Evolutionary conservation across 2,797 vertebrate genomes (phyloP).

Genomic region (Crenuchus spilurus): DNA sequence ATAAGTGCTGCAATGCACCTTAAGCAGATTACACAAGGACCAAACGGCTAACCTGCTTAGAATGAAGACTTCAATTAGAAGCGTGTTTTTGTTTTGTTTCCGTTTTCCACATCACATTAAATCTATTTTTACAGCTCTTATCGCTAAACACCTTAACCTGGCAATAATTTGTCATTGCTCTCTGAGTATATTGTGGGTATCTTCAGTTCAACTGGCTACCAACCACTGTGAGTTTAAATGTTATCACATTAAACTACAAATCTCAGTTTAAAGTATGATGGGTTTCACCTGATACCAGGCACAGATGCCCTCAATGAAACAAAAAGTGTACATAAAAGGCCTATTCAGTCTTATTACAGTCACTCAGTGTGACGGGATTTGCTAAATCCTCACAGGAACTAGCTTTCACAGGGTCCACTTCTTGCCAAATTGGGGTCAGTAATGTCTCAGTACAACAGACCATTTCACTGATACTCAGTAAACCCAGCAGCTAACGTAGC

Average conservation of each 20-base stretch:
- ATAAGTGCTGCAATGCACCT: constrained; percentile 46
- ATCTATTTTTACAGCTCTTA: background rate
- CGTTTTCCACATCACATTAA: background rate
- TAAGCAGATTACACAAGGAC: constrained; percentile 76
- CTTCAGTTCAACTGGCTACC: too few relatives aligned
- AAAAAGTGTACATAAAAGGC: constrained; percentile 21
- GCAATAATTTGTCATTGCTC: too few relatives aligned
- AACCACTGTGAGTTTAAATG: too few relatives aligned
- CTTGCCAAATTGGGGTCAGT: constrained; percentile 19
- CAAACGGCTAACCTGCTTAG: constrained; percentile 71
- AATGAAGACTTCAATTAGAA: constrained; percentile 32
- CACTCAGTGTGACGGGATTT: constrained; percentile 21
- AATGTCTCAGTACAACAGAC: background rate
- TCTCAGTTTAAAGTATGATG: background rate
- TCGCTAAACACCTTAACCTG: background rate
- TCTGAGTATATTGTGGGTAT: too few relatives aligned
- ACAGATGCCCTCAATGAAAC: background rate
- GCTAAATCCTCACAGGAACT: constrained; percentile 28
- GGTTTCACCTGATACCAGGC: background rate
- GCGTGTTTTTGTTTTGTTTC: constrained; percentile 62
- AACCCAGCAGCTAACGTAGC: background rate
- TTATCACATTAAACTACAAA: background rate
- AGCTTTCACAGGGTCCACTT: constrained; percentile 22
- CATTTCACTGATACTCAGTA: constrained; percentile 1
- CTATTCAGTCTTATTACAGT: constrained; percentile 24